Percentiles rank a stretch among this genome's conserved stretches.
Evolutionary conservation across 2,113 vertebrate species (phyloP).

Genomic region (Lamprotornis superbus): DNA sequence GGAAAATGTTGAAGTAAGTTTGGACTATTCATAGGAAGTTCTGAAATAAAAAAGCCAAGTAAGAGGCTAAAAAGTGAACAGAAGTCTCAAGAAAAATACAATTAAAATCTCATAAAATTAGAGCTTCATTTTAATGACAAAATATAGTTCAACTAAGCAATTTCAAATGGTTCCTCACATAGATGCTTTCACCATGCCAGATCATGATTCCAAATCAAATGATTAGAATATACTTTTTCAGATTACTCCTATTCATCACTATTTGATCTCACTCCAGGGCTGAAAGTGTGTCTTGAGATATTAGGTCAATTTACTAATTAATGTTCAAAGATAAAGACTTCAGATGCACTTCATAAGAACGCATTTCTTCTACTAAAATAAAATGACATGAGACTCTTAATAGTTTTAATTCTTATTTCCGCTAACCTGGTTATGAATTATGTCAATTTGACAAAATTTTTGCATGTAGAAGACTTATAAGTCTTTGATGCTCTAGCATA

Average conservation of each 20-base stretch:
- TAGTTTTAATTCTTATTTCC: background rate
- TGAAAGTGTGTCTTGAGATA: background rate
- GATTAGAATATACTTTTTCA: background rate
- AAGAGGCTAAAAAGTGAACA: background rate
- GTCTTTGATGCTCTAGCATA: background rate
- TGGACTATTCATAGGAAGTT: background rate
- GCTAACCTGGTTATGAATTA: background rate
- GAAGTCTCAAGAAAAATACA: background rate
- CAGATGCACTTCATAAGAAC: background rate
- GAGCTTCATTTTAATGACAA: background rate
- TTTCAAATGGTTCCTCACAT: background rate
- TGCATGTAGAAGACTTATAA: background rate
- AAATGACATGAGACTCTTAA: background rate
- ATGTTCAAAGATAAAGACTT: background rate
- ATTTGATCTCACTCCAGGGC: background rate
- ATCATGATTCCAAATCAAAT: background rate
- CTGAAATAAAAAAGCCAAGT: background rate
- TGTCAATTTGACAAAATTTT: background rate
- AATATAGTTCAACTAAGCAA: background rate
- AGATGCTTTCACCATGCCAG: background rate
- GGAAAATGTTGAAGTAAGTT: background rate
- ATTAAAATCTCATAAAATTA: background rate
- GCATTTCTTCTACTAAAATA: background rate
- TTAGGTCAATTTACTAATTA: background rate
- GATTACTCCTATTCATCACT: background rate